Percentiles rank a stretch among this genome's conserved stretches.
Conservation (phyloP, 2,797 vertebrate genomes). For the Sebastes steindachneri region DNA sequence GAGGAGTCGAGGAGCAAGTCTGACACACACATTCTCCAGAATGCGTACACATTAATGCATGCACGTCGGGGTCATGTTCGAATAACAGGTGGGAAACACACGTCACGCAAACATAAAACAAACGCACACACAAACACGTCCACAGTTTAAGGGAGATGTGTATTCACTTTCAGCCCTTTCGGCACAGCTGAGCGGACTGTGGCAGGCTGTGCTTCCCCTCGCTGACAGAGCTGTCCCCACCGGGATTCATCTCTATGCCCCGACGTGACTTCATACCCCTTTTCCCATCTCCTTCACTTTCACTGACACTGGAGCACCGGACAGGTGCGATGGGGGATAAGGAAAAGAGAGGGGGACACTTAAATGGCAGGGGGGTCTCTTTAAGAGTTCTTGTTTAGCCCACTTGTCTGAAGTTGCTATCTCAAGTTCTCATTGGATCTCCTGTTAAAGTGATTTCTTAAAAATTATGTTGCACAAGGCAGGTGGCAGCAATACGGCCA, state of each 20-base stretch:
- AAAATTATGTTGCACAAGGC: not conserved
- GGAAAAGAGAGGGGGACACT: not conserved
- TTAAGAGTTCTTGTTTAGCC: conserved; percentile 21
- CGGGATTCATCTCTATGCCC: conserved; percentile 55
- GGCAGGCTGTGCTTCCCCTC: conserved; percentile 34
- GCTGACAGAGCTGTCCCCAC: conserved; percentile 60
- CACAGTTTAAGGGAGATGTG: conserved; percentile 31
- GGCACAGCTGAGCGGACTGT: conserved; percentile 64
- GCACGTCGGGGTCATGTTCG: conserved; percentile 40
- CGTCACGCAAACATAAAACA: conserved; percentile 12
- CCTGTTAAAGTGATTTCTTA: conserved; percentile 13
- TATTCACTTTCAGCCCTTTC: conserved; percentile 58
- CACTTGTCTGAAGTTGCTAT: conserved; percentile 14
- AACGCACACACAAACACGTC: conserved; percentile 7
- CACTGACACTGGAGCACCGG: conserved; percentile 68
- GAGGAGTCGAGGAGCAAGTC: not conserved
- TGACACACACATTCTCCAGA: conserved; percentile 31
- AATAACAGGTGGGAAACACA: conserved; percentile 58
- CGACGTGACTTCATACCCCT: conserved; percentile 55
- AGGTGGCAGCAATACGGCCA: conserved; percentile 1
- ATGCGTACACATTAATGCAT: conserved; percentile 21
- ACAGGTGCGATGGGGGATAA: conserved; percentile 63
- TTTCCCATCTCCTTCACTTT: conserved; percentile 63
- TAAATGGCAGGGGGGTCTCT: conserved; percentile 15
- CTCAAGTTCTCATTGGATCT: conserved; percentile 11